These are phyloP conservation scores for Drosophila niveifrons DNA, from an alignment of 2,888 invertebrate genomes.

Conservation along the genomic window DNA sequence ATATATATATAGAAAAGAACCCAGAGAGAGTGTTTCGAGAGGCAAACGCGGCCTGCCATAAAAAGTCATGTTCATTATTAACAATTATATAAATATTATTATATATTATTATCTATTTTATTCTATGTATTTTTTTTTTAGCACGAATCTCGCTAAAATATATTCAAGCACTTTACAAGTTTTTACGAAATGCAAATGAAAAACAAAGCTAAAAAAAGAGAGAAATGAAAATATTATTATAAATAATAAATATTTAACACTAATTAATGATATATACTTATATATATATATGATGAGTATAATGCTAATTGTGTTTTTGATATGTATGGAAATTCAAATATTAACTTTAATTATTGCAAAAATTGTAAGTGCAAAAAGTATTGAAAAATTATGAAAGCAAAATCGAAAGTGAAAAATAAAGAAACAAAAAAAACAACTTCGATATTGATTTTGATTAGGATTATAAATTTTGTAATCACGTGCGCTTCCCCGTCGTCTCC, in stretches of 20 bases:
- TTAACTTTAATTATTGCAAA: slow-evolving; percentile 33
- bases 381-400: slow-evolving; percentile 24
- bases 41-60: slow-evolving; percentile 57
- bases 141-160: slow-evolving; percentile 63
- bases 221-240: slow-evolving; percentile 36
- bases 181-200: slow-evolving; percentile 18
- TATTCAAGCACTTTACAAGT: slow-evolving; percentile 47
- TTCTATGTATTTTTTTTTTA: slow-evolving; percentile 42
- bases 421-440: slow-evolving; percentile 9
- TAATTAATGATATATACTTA: slow-evolving; percentile 11
- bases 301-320: slow-evolving; percentile 28
- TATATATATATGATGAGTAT: background rate
- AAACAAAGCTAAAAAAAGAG: background rate
- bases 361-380: slow-evolving; percentile 14
- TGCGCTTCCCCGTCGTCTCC: background rate
- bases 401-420: slow-evolving; percentile 10
- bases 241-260: slow-evolving; percentile 50
- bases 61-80: slow-evolving; percentile 65
- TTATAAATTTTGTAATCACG: background rate
- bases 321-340: slow-evolving; percentile 26
- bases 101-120: slow-evolving; percentile 42
- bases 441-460: slow-evolving; percentile 7
- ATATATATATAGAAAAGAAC: slow-evolving; percentile 13
- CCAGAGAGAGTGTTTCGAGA: slow-evolving; percentile 25
- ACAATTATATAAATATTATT: slow-evolving; percentile 43